phyloP scores from a whole-genome alignment of 1,140 invertebrate species.

The Drosophila virilis region DNA sequence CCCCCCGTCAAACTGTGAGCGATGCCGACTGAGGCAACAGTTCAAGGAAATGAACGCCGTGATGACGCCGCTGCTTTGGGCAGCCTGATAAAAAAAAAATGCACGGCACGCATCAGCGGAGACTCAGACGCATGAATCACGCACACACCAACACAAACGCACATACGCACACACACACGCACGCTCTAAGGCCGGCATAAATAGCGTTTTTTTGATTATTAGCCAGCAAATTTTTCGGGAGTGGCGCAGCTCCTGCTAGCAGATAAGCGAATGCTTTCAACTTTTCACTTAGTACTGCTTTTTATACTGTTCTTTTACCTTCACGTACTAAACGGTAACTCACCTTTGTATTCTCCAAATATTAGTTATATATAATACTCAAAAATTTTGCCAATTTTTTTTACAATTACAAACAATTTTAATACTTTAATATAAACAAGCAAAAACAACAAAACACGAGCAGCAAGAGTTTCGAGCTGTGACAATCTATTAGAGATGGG shows the following conservation, averaged over 20 bases:
- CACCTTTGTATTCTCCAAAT: slow-evolving; percentile 48
- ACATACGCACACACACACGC: slow-evolving; percentile 20
- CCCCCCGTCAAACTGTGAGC: slow-evolving; percentile 66
- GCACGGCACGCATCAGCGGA: slow-evolving; percentile 51
- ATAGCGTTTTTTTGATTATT: slow-evolving; percentile 36
- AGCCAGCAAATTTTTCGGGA: slow-evolving; percentile 63
- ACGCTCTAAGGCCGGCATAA: slow-evolving; percentile 56
- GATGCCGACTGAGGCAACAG: slow-evolving; percentile 24
- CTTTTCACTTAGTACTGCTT: slow-evolving; percentile 1
- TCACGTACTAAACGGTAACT: slow-evolving; percentile 26
- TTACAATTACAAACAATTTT: slow-evolving; percentile 16
- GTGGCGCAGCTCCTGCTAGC: slow-evolving; percentile 40
- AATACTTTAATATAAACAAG: slow-evolving; percentile 44
- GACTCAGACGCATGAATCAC: slow-evolving; percentile 67
- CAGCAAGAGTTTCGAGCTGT: slow-evolving; percentile 46
- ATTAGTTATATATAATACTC: slow-evolving; percentile 3
- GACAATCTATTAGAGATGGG: slow-evolving; percentile 20
- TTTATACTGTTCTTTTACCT: background rate
- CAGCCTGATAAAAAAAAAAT: slow-evolving; percentile 69
- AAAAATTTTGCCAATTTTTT: background rate
- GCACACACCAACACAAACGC: slow-evolving; percentile 44
- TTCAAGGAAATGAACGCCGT: slow-evolving; percentile 61
- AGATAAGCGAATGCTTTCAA: slow-evolving; percentile 32
- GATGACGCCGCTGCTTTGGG: slow-evolving; percentile 47
- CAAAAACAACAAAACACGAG: slow-evolving; percentile 51